These are phyloP conservation scores for Lonchura striata DNA, from an alignment of 2,113 vertebrate species.

Conservation along the genomic window DNA sequence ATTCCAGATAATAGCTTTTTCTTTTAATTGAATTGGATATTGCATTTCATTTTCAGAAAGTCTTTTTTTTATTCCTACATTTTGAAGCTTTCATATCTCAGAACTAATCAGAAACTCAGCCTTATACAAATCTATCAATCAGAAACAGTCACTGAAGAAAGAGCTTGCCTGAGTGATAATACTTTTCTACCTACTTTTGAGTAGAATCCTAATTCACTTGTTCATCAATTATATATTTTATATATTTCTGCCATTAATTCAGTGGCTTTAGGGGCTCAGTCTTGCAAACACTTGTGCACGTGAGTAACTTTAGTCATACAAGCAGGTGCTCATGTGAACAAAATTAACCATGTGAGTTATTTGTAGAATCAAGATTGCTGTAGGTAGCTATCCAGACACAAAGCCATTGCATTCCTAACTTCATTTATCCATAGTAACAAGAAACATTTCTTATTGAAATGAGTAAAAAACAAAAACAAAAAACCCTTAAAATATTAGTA, in stretches of 20 bases:
- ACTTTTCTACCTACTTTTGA: constrained; percentile 51
- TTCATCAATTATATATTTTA: constrained; percentile 61
- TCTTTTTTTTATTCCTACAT: constrained; percentile 38
- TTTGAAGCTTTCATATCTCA: constrained; percentile 38
- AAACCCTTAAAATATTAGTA: background rate
- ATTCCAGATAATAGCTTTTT: constrained; percentile 61
- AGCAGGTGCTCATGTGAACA: background rate
- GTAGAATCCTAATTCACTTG: constrained; percentile 50
- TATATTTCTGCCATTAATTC: constrained; percentile 40
- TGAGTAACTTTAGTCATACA: constrained; percentile 21
- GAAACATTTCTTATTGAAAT: background rate
- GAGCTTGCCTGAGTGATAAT: constrained; percentile 51
- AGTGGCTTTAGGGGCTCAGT: constrained; percentile 17
- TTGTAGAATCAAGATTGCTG: background rate
- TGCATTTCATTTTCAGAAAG: constrained; percentile 68
- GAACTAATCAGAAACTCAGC: constrained; percentile 26
- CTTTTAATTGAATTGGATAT: constrained; percentile 71
- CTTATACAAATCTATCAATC: constrained; percentile 41
- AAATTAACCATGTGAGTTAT: background rate
- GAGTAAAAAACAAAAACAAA: background rate
- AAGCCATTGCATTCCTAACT: background rate
- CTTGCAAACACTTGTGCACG: background rate
- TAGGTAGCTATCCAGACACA: background rate
- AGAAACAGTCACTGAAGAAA: background rate
- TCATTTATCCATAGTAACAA: background rate